A percentile compares a stretch with the other conserved stretches of the same genome.
phyloP scores from a whole-genome alignment of 2,113 vertebrate species.

The Cheilinus undulatus region DNA sequence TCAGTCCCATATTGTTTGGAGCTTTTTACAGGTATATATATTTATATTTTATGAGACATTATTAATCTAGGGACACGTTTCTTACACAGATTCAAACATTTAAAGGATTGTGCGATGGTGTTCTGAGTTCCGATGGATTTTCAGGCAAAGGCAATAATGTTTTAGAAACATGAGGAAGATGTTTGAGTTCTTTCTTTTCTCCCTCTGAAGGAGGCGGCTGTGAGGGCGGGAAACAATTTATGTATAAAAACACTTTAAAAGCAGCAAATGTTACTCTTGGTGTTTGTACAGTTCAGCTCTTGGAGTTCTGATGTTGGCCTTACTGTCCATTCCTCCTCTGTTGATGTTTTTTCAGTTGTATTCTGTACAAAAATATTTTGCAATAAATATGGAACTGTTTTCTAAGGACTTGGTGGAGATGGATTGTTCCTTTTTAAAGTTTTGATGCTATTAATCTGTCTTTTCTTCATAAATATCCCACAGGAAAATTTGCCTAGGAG shows the following conservation, averaged over 20 bases:
- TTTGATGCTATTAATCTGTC: background rate
- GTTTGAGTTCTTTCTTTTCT: slow-evolving; percentile 40
- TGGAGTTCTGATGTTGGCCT: slow-evolving; percentile 84
- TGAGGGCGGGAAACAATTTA: slow-evolving; percentile 44
- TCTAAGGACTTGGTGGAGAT: slow-evolving; percentile 70
- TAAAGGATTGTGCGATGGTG: slow-evolving; percentile 54
- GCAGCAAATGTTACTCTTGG: slow-evolving; percentile 80
- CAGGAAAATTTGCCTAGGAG: too few species aligned
- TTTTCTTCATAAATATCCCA: background rate
- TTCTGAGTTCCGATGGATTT: slow-evolving; percentile 52
- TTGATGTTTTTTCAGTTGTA: slow-evolving; percentile 81
- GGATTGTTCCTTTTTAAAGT: background rate
- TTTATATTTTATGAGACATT: slow-evolving; percentile 69
- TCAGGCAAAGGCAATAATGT: slow-evolving; percentile 73
- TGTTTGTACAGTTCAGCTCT: slow-evolving; percentile 84
- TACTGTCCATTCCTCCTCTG: slow-evolving; percentile 83
- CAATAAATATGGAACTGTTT: slow-evolving; percentile 88
- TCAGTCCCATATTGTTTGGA: slow-evolving; percentile 62
- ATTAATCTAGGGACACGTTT: slow-evolving; percentile 57
- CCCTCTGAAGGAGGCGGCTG: slow-evolving; percentile 52
- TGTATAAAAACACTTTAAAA: slow-evolving; percentile 75
- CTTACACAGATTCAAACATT: slow-evolving; percentile 57
- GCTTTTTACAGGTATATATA: slow-evolving; percentile 70
- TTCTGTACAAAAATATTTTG: slow-evolving; percentile 89
- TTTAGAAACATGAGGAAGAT: slow-evolving; percentile 46